A percentile compares a stretch with the other conserved stretches of the same genome.
Conservation (phyloP, 2,113 vertebrate species). For the Dicentrarchus labrax region DNA sequence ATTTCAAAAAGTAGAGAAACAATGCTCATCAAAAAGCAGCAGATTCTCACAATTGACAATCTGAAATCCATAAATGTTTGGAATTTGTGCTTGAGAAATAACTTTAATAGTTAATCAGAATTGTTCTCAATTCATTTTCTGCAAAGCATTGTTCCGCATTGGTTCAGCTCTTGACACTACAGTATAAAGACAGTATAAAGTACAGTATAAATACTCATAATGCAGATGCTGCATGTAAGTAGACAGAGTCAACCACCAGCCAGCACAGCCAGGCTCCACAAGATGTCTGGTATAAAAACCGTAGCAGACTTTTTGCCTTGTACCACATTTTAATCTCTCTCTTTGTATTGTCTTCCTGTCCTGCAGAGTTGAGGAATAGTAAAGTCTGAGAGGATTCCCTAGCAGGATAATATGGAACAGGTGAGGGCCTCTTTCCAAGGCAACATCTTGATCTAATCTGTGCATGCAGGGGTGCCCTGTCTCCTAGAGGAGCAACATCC, state of each 20-base stretch:
- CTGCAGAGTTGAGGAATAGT: slow-evolving; percentile 24
- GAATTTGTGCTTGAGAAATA: background rate
- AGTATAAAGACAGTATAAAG: too few species aligned
- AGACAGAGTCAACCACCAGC: background rate
- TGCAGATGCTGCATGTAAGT: background rate
- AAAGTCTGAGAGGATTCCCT: slow-evolving; percentile 68
- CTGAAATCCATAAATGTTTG: background rate
- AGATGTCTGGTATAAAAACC: slow-evolving; percentile 46
- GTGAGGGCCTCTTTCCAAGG: slow-evolving; percentile 65
- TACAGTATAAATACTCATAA: background rate
- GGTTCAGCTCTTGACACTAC: background rate
- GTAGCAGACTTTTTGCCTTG: slow-evolving; percentile 20
- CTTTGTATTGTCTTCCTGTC: slow-evolving; percentile 43
- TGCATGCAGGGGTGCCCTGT: slow-evolving; percentile 33
- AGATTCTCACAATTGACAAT: background rate
- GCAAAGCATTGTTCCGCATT: background rate
- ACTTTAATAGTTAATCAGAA: background rate
- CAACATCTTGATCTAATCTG: slow-evolving; percentile 79
- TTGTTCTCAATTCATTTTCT: background rate
- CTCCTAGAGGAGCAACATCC: slow-evolving; percentile 42
- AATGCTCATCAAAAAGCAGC: background rate
- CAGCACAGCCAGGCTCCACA: slow-evolving; percentile 23
- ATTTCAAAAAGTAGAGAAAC: background rate
- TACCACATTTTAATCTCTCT: slow-evolving; percentile 26
- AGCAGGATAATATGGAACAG: slow-evolving; percentile 76